phyloP scores from a whole-genome alignment of 2,888 invertebrate genomes.

The Philopedon plagiatum region DNA sequence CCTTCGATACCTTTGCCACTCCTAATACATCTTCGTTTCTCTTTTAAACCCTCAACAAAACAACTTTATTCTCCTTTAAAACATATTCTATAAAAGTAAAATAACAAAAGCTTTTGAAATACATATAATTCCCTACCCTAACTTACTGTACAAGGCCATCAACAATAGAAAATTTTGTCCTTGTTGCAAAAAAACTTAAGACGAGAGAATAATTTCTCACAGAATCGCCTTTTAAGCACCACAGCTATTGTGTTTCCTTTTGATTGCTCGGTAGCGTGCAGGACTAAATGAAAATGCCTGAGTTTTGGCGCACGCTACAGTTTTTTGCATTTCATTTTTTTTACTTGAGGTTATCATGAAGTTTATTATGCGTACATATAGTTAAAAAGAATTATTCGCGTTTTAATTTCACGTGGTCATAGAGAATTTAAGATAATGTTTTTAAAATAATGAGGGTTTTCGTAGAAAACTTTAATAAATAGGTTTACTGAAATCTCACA shows the following conservation, averaged over 20 bases:
- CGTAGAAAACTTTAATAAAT: too few species aligned
- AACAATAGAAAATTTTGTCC: slow-evolving; percentile 21
- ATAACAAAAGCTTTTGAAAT: neutral
- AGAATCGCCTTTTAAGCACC: slow-evolving; percentile 27
- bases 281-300: slow-evolving; percentile 15
- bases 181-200: slow-evolving; percentile 18
- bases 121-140: neutral
- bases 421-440: too few species aligned
- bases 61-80: too few species aligned
- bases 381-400: too few species aligned
- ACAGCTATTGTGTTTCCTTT: slow-evolving; percentile 22
- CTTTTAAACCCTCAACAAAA: too few species aligned
- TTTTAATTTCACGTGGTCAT: too few species aligned
- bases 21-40: too few species aligned
- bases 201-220: slow-evolving; percentile 15
- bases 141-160: neutral
- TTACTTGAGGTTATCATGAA: slow-evolving; percentile 1
- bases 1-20: too few species aligned
- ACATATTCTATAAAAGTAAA: neutral
- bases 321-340: slow-evolving; percentile 25
- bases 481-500: too few species aligned
- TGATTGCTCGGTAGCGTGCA: slow-evolving; percentile 26
- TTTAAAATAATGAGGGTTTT: too few species aligned
- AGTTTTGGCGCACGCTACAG: slow-evolving; percentile 19
- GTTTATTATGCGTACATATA: neutral